These are phyloP conservation scores for Irena cyanogastra DNA, from an alignment of 2,113 vertebrate species.

Conservation along the genomic window DNA sequence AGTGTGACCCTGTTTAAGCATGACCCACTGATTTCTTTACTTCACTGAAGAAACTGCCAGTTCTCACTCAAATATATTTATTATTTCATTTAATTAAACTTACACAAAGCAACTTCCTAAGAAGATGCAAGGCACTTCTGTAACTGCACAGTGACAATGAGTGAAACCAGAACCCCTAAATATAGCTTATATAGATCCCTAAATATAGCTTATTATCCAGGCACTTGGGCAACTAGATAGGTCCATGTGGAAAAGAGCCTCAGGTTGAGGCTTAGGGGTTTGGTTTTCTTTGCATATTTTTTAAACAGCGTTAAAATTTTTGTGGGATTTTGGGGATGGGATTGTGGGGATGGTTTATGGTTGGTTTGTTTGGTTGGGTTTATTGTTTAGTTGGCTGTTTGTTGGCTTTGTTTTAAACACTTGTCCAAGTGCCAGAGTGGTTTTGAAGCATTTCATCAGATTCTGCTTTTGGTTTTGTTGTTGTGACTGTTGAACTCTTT, in stretches of 20 bases:
- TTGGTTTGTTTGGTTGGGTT: neutral
- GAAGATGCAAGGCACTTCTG: neutral
- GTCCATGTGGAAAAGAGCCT: neutral
- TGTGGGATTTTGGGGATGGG: neutral
- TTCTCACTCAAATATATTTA: neutral
- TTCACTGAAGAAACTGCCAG: neutral
- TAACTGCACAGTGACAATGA: neutral
- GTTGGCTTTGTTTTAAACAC: neutral
- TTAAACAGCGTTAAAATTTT: neutral
- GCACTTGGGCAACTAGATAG: neutral
- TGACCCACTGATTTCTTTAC: neutral
- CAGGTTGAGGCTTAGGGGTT: neutral
- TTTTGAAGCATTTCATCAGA: neutral
- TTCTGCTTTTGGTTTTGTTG: neutral
- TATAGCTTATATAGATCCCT: neutral
- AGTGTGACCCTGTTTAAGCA: neutral
- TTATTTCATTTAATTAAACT: neutral
- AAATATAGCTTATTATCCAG: slow-evolving; percentile 34
- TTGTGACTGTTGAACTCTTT: neutral
- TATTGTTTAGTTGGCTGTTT: neutral
- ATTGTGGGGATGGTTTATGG: neutral
- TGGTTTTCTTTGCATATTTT: neutral
- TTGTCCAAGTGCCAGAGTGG: neutral
- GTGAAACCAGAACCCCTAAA: neutral
- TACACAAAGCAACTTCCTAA: neutral